phyloP scores from a whole-genome alignment of 1,140 invertebrate species.

The Onthophagus taurus region DNA sequence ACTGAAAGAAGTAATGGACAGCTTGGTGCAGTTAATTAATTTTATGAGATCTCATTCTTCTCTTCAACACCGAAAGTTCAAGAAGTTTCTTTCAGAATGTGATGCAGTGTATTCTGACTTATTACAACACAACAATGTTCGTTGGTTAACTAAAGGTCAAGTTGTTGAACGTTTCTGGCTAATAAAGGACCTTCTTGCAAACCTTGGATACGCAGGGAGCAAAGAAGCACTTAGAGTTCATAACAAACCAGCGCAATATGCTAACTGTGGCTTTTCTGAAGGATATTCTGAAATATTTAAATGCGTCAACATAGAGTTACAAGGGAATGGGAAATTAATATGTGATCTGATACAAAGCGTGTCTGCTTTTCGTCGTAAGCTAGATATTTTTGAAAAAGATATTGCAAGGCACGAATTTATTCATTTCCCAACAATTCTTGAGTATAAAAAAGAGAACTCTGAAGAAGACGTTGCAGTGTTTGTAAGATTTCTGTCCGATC shows the following conservation, averaged over 20 bases:
- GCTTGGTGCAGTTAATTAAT: too few species aligned
- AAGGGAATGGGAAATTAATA: constrained; percentile 14
- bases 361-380: constrained; percentile 14
- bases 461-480: too few species aligned
- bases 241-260: constrained; percentile 14
- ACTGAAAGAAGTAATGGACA: too few species aligned
- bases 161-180: too few species aligned
- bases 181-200: too few species aligned
- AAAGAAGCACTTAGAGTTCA: constrained; percentile 4
- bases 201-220: constrained; percentile 6
- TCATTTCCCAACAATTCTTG: constrained; percentile 13
- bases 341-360: constrained; percentile 14
- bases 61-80: too few species aligned
- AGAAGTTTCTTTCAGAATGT: too few species aligned
- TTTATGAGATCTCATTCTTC: too few species aligned
- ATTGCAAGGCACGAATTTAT: constrained; percentile 14
- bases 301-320: constrained; percentile 10
- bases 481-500: too few species aligned
- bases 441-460: constrained; percentile 5
- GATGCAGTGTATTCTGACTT: too few species aligned
- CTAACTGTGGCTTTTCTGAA: constrained; percentile 7
- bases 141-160: too few species aligned
- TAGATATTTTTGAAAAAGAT: constrained; percentile 14
- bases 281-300: constrained; percentile 13
- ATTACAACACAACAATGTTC: too few species aligned